Evolutionary conservation across 1,140 invertebrate species (phyloP), one percentile per base, ranked within the genome.

Genomic region (Sinonovacula constricta): DNA sequence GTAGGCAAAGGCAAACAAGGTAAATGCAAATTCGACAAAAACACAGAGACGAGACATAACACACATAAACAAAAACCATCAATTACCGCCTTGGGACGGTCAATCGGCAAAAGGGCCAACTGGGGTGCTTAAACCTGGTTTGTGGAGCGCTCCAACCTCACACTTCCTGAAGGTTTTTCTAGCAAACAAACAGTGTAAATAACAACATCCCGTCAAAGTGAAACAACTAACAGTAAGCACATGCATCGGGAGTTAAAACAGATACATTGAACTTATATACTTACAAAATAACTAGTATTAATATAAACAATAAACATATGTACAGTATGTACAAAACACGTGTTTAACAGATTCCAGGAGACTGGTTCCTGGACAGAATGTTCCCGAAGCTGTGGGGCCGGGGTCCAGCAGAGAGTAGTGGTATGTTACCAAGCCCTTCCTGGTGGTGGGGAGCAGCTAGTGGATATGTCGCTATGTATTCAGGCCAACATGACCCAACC

Each of bases 341-440:
- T 15, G 14, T 28, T 28, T 4, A 33, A 10, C 14, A 56, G 60
- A 14, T 15, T 22, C 34, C 24, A 18, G 22, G 28, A 26, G 12
- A 39, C 36, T n/a, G 59, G 14, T 15, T 2, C 30, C 2, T 76
- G 72, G 72, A 45, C 39, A n/a, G 10, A 18, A 31, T 76, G 72
- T 28, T 76, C 72, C 1, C 31, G 28, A 0, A 57, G 62, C 4
- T 76, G 72, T 49, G 72, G 62, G n/a, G 22, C 59, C 18, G 72
- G 72, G 10, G 7, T 57, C 26, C 72, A 76, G 39, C 12, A 24
- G 4, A 63, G 57, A 30, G 34, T 45, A 0, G 28, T 45, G 26
- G 33, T 22, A 28, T 76, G 72, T 59, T 10, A 10, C 18, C 30
- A 66, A 1, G 28, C 18, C 51, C 3, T n/a, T 0, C 31, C 33